phyloP scores from a whole-genome alignment of 2,888 invertebrate genomes.

The Spilosoma lubricipeda region DNA sequence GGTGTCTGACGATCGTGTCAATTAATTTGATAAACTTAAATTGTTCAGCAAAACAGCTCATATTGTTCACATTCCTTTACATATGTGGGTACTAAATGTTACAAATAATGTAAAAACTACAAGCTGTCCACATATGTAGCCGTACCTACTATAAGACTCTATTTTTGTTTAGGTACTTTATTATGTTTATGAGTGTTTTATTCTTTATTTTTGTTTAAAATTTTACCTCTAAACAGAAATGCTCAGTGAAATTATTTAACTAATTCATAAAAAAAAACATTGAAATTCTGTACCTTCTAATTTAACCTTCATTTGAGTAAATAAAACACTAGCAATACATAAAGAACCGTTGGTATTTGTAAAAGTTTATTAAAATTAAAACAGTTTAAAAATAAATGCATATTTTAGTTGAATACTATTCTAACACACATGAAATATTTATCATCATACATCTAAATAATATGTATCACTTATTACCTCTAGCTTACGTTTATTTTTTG shows the following conservation, averaged over 20 bases:
- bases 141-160: neutral
- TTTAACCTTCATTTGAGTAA: neutral
- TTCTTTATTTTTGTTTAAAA: too few relatives aligned
- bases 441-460: neutral
- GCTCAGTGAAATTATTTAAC: neutral
- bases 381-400: constrained; percentile 10
- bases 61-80: neutral
- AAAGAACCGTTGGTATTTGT: neutral
- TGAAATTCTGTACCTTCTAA: neutral
- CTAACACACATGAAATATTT: neutral
- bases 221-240: neutral
- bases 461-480: neutral
- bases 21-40: neutral
- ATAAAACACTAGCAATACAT: neutral
- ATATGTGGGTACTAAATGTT: neutral
- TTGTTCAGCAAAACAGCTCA: neutral
- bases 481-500: neutral
- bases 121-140: neutral
- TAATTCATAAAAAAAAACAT: neutral
- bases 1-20: neutral
- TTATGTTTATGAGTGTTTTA: too few relatives aligned
- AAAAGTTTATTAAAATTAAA: constrained; percentile 7
- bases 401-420: neutral
- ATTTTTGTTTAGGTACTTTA: neutral
- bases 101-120: neutral